These are phyloP conservation scores for Cryptocheilus praepositus DNA, from an alignment of 2,888 invertebrate genomes.

Conservation along the genomic window DNA sequence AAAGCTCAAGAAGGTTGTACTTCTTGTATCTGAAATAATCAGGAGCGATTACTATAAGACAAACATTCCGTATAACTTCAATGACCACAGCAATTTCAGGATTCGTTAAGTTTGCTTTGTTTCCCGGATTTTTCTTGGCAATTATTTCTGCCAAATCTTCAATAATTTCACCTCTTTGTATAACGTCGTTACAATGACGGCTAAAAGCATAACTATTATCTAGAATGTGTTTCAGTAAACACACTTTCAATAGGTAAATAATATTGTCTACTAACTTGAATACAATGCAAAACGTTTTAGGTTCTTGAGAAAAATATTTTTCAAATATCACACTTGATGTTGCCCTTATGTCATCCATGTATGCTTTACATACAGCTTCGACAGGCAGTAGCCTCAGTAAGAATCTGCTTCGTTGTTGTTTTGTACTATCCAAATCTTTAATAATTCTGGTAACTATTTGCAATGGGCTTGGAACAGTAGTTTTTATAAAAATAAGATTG, in stretches of 20 bases:
- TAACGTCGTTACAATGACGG: conserved; percentile 85
- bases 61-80: conserved; percentile 88
- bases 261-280: conserved; percentile 77
- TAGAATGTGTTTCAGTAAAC: conserved; percentile 16
- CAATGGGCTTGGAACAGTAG: conserved; percentile 85
- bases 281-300: conserved; percentile 85
- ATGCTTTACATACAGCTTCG: conserved; percentile 84
- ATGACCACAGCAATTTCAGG: conserved; percentile 87
- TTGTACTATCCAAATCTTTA: conserved; percentile 82
- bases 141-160: conserved; percentile 85
- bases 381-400: conserved; percentile 89
- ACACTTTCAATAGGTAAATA: background rate
- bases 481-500: conserved; percentile 91
- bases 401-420: conserved; percentile 84
- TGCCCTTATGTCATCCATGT: conserved; percentile 84
- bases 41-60: conserved; percentile 87
- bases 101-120: conserved; percentile 86
- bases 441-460: conserved; percentile 84
- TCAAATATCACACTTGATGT: conserved; percentile 82
- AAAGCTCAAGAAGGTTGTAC: conserved; percentile 86
- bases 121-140: conserved; percentile 81
- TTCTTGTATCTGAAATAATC: conserved; percentile 88
- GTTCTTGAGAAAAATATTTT: conserved; percentile 83
- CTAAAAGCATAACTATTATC: conserved; percentile 53
- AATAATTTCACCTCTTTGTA: conserved; percentile 84